phyloP scores from a whole-genome alignment of 2,113 vertebrate genomes.

The Pelodiscus sinensis region DNA sequence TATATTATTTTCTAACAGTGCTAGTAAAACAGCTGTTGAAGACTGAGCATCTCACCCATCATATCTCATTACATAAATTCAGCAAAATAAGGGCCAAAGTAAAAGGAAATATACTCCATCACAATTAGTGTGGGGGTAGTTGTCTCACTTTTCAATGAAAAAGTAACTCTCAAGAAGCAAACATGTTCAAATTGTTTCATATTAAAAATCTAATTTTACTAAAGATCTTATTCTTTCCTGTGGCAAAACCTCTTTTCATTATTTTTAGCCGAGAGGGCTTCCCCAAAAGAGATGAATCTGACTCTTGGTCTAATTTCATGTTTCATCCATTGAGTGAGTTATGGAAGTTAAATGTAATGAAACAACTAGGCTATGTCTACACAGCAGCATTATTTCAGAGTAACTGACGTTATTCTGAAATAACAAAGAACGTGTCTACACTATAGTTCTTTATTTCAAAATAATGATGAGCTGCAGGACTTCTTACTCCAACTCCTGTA shows the following conservation, averaged over 20 bases:
- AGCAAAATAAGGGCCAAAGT: constrained; percentile 12
- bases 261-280: not conserved
- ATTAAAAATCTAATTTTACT: not conserved
- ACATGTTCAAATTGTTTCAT: not conserved
- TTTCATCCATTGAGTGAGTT: not conserved
- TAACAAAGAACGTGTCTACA: too few species aligned
- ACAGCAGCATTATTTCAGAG: too few species aligned
- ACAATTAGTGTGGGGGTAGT: not conserved
- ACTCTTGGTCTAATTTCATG: not conserved
- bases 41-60: not conserved
- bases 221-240: not conserved
- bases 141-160: not conserved
- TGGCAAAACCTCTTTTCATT: not conserved
- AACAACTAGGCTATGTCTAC: not conserved
- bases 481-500: too few species aligned
- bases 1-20: not conserved
- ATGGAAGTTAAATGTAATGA: not conserved
- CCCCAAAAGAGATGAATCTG: not conserved
- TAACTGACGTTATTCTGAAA: too few species aligned
- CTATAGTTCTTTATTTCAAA: too few species aligned
- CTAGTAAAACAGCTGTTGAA: not conserved
- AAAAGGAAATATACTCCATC: not conserved
- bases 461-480: too few species aligned
- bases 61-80: not conserved
- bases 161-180: not conserved